phyloP scores from a whole-genome alignment of 2,888 invertebrate genomes.

The Microplitis deprimator region DNA sequence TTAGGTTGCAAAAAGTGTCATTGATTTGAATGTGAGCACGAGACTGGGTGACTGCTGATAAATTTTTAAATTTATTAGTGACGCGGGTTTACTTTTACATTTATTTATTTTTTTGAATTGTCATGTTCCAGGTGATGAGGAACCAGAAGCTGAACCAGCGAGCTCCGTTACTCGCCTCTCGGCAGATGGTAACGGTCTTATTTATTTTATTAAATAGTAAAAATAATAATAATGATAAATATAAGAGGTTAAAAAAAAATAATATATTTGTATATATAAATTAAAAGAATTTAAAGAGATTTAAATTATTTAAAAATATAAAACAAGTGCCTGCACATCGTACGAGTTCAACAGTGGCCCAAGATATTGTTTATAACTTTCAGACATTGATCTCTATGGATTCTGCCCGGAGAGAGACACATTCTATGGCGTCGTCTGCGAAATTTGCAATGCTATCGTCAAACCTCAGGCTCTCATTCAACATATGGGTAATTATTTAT shows the following conservation, averaged over 20 bases:
- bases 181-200: slow-evolving; percentile 63
- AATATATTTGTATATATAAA: background rate
- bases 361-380: slow-evolving; percentile 47
- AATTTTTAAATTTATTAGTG: background rate
- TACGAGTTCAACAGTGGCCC: slow-evolving; percentile 6
- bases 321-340: background rate
- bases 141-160: slow-evolving; percentile 64
- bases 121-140: slow-evolving; percentile 66
- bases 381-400: slow-evolving; percentile 84
- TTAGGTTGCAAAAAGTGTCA: background rate
- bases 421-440: slow-evolving; percentile 84
- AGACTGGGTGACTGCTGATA: background rate
- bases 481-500: slow-evolving; percentile 75
- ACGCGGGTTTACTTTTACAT: slow-evolving; percentile 1
- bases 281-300: background rate
- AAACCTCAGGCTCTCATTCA: slow-evolving; percentile 84
- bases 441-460: slow-evolving; percentile 82
- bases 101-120: background rate
- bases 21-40: background rate
- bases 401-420: slow-evolving; percentile 84
- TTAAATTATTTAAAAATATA: background rate
- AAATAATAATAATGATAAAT: background rate
- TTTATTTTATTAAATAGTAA: slow-evolving; percentile 14
- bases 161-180: slow-evolving; percentile 68
- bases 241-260: background rate